Conservation (phyloP, 2,113 vertebrate species). For the Benitochromis conjunctus region DNA sequence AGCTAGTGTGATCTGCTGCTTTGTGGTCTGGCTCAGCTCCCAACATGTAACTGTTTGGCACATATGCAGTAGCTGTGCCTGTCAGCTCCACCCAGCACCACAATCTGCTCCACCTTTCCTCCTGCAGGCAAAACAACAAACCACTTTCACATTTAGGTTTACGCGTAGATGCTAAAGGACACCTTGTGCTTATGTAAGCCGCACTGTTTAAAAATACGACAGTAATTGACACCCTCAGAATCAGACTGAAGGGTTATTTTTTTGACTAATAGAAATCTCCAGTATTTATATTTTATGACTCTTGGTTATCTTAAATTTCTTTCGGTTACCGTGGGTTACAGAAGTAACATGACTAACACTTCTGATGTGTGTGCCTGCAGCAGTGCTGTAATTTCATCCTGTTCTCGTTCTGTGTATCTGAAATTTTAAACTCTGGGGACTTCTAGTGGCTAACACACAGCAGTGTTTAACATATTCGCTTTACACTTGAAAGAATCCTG, state of each 20-base stretch:
- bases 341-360: not conserved
- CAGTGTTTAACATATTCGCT: not conserved
- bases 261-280: not conserved
- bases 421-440: not conserved
- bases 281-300: not conserved
- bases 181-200: not conserved
- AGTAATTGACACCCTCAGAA: not conserved
- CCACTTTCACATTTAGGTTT: not conserved
- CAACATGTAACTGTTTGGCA: not conserved
- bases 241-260: not conserved
- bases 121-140: not conserved
- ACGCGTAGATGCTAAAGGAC: not conserved
- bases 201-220: not conserved
- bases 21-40: not conserved
- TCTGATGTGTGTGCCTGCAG: not conserved
- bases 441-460: not conserved
- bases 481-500: not conserved
- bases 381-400: not conserved
- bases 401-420: not conserved
- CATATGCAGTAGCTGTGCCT: not conserved
- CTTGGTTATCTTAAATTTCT: fast-evolving
- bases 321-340: not conserved
- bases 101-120: not conserved
- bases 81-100: not conserved
- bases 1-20: not conserved